Base-by-base conservation (phyloP, 2,797 vertebrate species). In the Allobates femoralis region DNA sequence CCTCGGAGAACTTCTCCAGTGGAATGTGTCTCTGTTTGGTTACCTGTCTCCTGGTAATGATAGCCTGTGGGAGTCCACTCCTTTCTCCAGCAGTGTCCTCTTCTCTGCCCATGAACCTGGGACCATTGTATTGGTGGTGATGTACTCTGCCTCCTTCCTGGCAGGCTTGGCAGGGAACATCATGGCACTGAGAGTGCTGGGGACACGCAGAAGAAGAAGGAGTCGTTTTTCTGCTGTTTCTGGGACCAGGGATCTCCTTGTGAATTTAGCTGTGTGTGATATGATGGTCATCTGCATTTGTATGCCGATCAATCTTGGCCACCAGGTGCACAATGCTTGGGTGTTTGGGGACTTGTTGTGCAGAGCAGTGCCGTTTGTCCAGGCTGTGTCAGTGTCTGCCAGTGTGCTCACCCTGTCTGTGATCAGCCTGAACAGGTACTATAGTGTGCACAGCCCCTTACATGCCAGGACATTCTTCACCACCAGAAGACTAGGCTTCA, bases 231-330 rank as follows among this genome's bases (percentile, higher is more conserved):
- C 90, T 16, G 91, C 90, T 6, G 91, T 89, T 1, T 91, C 92
- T 6, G 91, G 92, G 3, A 94, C 93, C 83, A 89, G 92, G 21
- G 90, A 91, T 76, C 92, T 94, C 21, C 89, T 94, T 51, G 90
- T 93, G 16, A 94, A 94, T 88, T 84, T 94, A 88, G 92, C 93
- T 15, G 88, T 92, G 15, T 94, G 93, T 79, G 93, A 94, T 85
- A 94, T 93, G 93, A 91, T 94, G 92, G 93, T 94, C 79, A 92
- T 94, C 74, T 93, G 92, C 71, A 90, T 94, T 41, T 94, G 93
- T 82, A 94, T 94, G 93, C 93, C 93, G 0, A 93, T 93, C 0
- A 94, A 92, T 51, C 89, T 93, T 41, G 92, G 91, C 6, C 93
- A 92, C 71, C 92, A 94, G 89, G 91, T 94, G 8, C 91, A 93